Conservation (phyloP, 2,113 vertebrate species). For the Megaleporinus macrocephalus region DNA sequence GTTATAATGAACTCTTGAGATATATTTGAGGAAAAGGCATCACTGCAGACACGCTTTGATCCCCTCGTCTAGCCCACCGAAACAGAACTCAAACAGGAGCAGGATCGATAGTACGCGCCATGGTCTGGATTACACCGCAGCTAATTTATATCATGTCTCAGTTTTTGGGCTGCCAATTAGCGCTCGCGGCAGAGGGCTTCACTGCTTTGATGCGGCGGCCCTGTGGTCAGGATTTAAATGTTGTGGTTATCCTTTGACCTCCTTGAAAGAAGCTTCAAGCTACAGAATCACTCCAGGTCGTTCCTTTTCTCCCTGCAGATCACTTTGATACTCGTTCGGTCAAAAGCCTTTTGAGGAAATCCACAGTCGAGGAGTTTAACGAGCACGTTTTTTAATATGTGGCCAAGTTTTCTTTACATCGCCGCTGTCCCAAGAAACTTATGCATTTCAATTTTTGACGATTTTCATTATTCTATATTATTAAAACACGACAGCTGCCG, state of each 20-base stretch:
- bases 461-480: not conserved
- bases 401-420: not conserved
- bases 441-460: too few relatives aligned
- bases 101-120: conserved; percentile 30
- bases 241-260: conserved; percentile 39
- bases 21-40: conserved; percentile 3
- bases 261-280: conserved; percentile 35
- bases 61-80: not conserved
- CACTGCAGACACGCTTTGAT: conserved; percentile 5
- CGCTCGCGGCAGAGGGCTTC: conserved; percentile 31
- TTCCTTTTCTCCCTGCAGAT: conserved; percentile 15
- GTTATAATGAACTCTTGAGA: not conserved
- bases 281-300: not conserved
- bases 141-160: conserved; percentile 34
- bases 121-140: conserved; percentile 20
- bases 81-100: not conserved
- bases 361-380: not conserved
- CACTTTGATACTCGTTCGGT: not conserved
- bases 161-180: conserved; percentile 46
- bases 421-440: too few relatives aligned
- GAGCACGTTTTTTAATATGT: not conserved
- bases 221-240: conserved; percentile 40
- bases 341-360: not conserved
- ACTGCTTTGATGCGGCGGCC: conserved; percentile 30
- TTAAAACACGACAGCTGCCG: too few relatives aligned